Conservation (phyloP, 2,888 invertebrate genomes). For the Thysanoteuthis rhombus region DNA sequence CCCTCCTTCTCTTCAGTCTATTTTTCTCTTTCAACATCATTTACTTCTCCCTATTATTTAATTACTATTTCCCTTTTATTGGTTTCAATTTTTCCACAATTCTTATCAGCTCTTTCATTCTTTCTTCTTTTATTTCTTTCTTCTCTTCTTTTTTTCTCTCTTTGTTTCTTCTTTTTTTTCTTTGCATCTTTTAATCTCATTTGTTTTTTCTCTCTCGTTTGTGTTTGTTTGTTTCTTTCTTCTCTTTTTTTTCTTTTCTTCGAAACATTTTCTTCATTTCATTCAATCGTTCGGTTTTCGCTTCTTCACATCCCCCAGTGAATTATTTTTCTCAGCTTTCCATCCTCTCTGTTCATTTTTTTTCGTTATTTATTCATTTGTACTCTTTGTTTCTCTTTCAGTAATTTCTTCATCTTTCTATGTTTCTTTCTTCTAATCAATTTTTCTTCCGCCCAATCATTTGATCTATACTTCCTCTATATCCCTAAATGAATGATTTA, state of each 20-base stretch:
- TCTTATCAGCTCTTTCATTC: too few relatives aligned
- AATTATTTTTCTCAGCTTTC: too few relatives aligned
- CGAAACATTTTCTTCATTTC: too few relatives aligned
- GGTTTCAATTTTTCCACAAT: too few relatives aligned
- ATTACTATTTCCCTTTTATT: too few relatives aligned
- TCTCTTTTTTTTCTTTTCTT: too few relatives aligned
- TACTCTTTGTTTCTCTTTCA: not conserved
- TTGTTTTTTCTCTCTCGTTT: not conserved
- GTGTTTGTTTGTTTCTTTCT: not conserved
- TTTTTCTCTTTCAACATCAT: not conserved
- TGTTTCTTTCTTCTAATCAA: not conserved
- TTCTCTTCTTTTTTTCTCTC: not conserved
- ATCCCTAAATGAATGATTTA: too few relatives aligned
- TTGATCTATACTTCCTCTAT: too few relatives aligned
- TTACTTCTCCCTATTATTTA: not conserved
- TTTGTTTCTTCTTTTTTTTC: not conserved
- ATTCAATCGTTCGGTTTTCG: too few relatives aligned
- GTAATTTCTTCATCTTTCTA: not conserved
- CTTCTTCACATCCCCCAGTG: too few relatives aligned
- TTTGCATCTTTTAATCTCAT: not conserved
- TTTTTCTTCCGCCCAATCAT: not conserved
- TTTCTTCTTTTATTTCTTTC: not conserved
- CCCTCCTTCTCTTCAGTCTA: too few relatives aligned
- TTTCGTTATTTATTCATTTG: not conserved
- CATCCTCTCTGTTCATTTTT: too few relatives aligned